phyloP scores from a whole-genome alignment of 2,888 invertebrate genomes.

The Aplocera efformata region DNA sequence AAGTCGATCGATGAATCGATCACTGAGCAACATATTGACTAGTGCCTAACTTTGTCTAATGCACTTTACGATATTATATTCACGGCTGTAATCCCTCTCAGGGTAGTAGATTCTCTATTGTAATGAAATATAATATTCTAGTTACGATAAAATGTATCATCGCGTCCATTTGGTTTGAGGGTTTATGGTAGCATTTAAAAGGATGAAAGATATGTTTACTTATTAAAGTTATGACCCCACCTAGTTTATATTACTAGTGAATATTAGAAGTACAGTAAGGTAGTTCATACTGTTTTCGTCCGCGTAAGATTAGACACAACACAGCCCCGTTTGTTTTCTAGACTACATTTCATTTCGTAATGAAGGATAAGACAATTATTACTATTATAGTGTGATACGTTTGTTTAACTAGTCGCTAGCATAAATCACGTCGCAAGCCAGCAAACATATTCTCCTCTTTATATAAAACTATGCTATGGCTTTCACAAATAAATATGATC shows the following conservation, averaged over 20 bases:
- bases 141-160: slow-evolving; percentile 54
- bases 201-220: slow-evolving; percentile 20
- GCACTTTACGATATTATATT: slow-evolving; percentile 26
- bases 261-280: slow-evolving; percentile 7
- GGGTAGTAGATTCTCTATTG: slow-evolving; percentile 47
- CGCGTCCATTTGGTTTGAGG: slow-evolving; percentile 64
- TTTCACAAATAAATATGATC: too few relatives aligned
- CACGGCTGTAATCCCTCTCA: slow-evolving; percentile 49
- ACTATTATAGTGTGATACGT: too few relatives aligned
- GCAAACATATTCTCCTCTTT: too few relatives aligned
- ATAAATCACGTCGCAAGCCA: too few relatives aligned
- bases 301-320: slow-evolving; percentile 11
- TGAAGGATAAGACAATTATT: background rate
- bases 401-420: too few relatives aligned
- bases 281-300: slow-evolving; percentile 13
- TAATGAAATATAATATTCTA: slow-evolving; percentile 36
- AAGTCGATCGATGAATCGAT: slow-evolving; percentile 18
- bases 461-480: too few relatives aligned
- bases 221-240: slow-evolving; percentile 15
- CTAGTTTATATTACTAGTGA: background rate
- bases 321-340: slow-evolving; percentile 1
- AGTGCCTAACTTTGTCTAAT: slow-evolving; percentile 27
- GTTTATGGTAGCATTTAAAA: slow-evolving; percentile 45
- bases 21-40: slow-evolving; percentile 34
- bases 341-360: background rate